Evolutionary conservation across 2,888 invertebrate species (phyloP), one percentile per base, ranked within the genome.

Genomic region (Callyntrura guangdongensis): DNA sequence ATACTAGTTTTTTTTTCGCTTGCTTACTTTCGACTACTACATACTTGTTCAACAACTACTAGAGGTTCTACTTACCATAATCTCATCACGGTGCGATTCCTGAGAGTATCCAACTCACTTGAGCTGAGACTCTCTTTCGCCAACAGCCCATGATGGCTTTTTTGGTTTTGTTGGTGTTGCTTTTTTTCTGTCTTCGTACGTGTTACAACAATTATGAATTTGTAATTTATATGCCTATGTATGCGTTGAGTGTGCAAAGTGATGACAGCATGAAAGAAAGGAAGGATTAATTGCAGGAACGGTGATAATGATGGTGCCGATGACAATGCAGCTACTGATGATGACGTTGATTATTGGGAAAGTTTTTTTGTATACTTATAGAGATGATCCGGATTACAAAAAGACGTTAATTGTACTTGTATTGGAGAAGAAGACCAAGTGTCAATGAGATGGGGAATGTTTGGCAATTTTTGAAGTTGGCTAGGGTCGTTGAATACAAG

Each of bases 31-130:
- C 22, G 0, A 14, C 9, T 64, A 22, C 5, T 64, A 17, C 64
- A 9, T 22, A 22, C 17, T 69, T 69, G 11, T 69, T 12, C 36
- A 45, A 36, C 14, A 5, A 5, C 25, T 81, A 17, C 47, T 77
- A 1, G n/a, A n/a, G n/a, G 14, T 69, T 49, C 79, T 77, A 89
- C 91, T 92, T 92, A 94, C 94, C 94, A 94, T 91, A 94, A 90
- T 84, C 93, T 91, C 91, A 93, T 93, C 25, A 94, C 94, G 20
- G 94, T 94, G 86, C 86, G 91, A 86, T 94, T 94, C 72, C 94
- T 89, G 74, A 93, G 91, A 81, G 79, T 91, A 87, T 94, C 94
- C 91, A 94, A 79, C 69, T 94, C 94, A 61, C 91, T 91, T 36
- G 91, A 86, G 69, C 93, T 93, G 11, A 93, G 90, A 79, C 93